Conservation (phyloP, 2,888 invertebrate genomes). For the Patella ulyssiponensis region DNA sequence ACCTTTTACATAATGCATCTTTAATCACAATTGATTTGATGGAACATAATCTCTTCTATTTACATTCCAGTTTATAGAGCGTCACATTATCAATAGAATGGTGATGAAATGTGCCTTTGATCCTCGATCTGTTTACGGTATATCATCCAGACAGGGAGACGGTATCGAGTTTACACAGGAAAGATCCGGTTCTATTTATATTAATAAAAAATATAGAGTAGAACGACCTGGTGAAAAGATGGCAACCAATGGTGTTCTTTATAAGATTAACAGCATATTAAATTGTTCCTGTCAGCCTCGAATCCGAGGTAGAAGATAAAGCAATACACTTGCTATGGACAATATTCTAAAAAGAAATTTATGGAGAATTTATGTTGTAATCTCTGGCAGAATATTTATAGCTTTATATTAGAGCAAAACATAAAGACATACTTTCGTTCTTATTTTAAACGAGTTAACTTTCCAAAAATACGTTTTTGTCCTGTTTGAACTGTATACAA, state of each 20-base stretch:
- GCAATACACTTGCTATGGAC: background rate
- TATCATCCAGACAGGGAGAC: slow-evolving; percentile 47
- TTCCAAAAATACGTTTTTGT: background rate
- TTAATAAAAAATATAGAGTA: slow-evolving; percentile 48
- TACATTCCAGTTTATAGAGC: slow-evolving; percentile 70
- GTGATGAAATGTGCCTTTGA: slow-evolving; percentile 44
- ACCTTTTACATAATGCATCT: background rate
- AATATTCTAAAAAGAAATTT: background rate
- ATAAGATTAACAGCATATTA: slow-evolving; percentile 54
- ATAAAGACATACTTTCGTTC: no score
- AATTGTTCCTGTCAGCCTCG: slow-evolving; percentile 37
- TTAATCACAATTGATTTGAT: background rate
- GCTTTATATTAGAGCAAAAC: no score
- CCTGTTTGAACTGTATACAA: background rate
- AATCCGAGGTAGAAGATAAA: slow-evolving; percentile 2
- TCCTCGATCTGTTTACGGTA: slow-evolving; percentile 39
- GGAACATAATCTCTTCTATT: slow-evolving; percentile 8
- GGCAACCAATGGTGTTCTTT: slow-evolving; percentile 53
- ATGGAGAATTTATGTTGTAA: no score
- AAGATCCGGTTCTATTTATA: slow-evolving; percentile 31
- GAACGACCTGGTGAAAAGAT: slow-evolving; percentile 38
- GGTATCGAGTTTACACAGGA: slow-evolving; percentile 40
- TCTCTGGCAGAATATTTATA: no score
- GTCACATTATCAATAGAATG: slow-evolving; percentile 70
- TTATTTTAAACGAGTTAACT: no score